phyloP scores from a whole-genome alignment of 2,113 vertebrate species.

The Trematocara marginatum region DNA sequence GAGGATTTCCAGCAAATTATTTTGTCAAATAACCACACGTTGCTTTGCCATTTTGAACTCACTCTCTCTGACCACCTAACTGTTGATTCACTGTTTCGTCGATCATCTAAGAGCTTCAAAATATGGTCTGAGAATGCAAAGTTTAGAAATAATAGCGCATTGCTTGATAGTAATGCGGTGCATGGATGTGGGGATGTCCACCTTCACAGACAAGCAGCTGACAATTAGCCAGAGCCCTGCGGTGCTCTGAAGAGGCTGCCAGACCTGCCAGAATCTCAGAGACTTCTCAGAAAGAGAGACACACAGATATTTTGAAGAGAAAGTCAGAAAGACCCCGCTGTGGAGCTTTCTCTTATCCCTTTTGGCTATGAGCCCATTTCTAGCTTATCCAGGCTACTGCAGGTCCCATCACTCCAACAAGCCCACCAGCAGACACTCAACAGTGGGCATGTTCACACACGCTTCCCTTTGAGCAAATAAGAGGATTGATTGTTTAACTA shows the following conservation, averaged over 20 bases:
- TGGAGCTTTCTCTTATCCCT: constrained; percentile 35
- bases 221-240: constrained; percentile 35
- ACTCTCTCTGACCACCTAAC: background rate
- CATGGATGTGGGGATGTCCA: constrained; percentile 25
- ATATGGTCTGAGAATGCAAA: background rate
- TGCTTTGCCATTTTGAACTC: background rate
- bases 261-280: constrained; percentile 42
- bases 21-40: background rate
- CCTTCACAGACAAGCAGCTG: constrained; percentile 40
- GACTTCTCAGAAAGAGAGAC: constrained; percentile 23
- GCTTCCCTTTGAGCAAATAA: constrained; percentile 18
- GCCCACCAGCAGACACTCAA: constrained; percentile 34
- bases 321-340: constrained; percentile 25
- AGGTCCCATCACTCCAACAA: constrained; percentile 2
- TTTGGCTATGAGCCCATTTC: constrained; percentile 17
- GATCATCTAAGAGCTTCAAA: background rate
- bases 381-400: constrained; percentile 1
- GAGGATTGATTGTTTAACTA: constrained; percentile 21
- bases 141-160: background rate
- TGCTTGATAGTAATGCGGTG: constrained; percentile 7
- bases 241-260: constrained; percentile 47
- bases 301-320: constrained; percentile 28
- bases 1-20: background rate
- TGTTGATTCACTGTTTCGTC: background rate
- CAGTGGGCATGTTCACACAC: constrained; percentile 37